phyloP scores from a whole-genome alignment of 2,113 vertebrate genomes.

The Oncorhynchus keta region DNA sequence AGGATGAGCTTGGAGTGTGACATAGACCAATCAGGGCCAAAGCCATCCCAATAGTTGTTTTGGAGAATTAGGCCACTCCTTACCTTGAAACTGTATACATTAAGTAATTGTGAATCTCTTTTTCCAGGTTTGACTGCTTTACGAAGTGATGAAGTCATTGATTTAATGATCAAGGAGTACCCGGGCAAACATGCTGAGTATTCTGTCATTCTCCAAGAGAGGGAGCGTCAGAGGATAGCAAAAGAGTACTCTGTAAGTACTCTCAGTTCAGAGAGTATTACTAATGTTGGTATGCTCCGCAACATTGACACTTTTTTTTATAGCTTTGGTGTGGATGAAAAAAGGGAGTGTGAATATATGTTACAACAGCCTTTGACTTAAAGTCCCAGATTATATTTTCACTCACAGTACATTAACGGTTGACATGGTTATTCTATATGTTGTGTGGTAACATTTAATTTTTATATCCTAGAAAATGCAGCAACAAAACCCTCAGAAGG shows the following conservation, averaged over 20 bases:
- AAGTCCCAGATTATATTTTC: background rate
- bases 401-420: background rate
- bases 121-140: slow-evolving; percentile 89
- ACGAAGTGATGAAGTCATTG: slow-evolving; percentile 97
- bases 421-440: background rate
- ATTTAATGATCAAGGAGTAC: slow-evolving; percentile 99
- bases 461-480: slow-evolving; percentile 88
- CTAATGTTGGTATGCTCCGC: slow-evolving; percentile 17
- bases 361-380: no score
- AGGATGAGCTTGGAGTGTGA: background rate
- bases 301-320: background rate
- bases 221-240: slow-evolving; percentile 92
- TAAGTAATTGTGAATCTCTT: no score
- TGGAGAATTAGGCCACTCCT: no score
- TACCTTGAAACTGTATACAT: no score
- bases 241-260: slow-evolving; percentile 96
- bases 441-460: background rate
- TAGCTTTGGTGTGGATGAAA: background rate
- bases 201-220: slow-evolving; percentile 94
- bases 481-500: slow-evolving; percentile 94
- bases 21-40: no score
- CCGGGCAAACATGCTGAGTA: slow-evolving; percentile 95
- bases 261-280: slow-evolving; percentile 7
- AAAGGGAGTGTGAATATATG: no score
- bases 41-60: no score